Evolutionary conservation across 2,888 invertebrate species (phyloP).

Genomic region (Chironomus riparius): DNA sequence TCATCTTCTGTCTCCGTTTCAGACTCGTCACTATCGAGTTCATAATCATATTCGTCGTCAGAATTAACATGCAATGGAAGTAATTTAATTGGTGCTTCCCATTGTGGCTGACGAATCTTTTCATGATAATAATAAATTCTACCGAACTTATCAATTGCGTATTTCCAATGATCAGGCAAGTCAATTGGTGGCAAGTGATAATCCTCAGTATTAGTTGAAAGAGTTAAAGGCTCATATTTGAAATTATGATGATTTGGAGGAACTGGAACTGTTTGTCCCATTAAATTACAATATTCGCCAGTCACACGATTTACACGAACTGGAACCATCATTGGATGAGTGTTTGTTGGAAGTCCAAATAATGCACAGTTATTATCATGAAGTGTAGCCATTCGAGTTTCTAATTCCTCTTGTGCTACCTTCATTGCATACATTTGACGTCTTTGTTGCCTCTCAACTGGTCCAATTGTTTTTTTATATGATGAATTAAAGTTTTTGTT

Average conservation of each 20-base stretch:
- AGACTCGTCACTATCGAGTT: constrained; percentile 4
- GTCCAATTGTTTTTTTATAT: background rate
- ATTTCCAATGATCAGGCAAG: constrained; percentile 82
- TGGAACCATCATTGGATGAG: constrained; percentile 37
- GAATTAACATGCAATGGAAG: constrained; percentile 42
- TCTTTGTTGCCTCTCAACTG: constrained; percentile 37
- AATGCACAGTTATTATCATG: constrained; percentile 40
- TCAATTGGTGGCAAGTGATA: constrained; percentile 46
- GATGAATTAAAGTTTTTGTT: background rate
- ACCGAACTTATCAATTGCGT: constrained; percentile 70
- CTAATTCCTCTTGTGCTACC: constrained; percentile 40
- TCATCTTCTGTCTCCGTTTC: constrained; percentile 19
- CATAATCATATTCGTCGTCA: constrained; percentile 41
- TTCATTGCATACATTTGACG: constrained; percentile 40
- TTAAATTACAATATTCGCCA: constrained; percentile 39
- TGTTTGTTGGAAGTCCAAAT: constrained; percentile 38
- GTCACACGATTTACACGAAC: constrained; percentile 39
- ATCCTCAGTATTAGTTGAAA: constrained; percentile 36
- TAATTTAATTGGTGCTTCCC: constrained; percentile 56
- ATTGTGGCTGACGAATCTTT: constrained; percentile 65
- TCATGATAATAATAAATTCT: constrained; percentile 87
- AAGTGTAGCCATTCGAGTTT: constrained; percentile 38
- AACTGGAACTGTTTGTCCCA: constrained; percentile 35
- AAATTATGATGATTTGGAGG: constrained; percentile 35
- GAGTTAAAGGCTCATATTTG: constrained; percentile 26